Conservation (phyloP, 2,113 vertebrate species). For the Ranitomeya imitator region DNA sequence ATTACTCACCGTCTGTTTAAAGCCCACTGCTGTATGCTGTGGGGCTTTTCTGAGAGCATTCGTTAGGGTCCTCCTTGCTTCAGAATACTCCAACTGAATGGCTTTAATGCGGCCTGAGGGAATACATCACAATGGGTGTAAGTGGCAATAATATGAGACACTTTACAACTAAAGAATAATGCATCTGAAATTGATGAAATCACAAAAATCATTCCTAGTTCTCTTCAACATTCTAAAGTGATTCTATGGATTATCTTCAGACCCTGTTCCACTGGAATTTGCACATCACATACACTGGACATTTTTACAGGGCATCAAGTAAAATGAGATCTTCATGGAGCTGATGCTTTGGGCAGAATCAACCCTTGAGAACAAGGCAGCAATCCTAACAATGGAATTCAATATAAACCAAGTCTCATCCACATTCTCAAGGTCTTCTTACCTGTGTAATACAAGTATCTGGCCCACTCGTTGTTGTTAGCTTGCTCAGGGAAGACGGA, state of each 20-base stretch:
- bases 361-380: not conserved
- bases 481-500: slow-evolving; percentile 95
- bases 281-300: too few relatives aligned
- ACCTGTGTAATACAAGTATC: slow-evolving; percentile 99
- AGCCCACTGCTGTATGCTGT: slow-evolving; percentile 95
- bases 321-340: too few relatives aligned
- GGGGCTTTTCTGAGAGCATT: slow-evolving; percentile 95
- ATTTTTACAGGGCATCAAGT: not conserved
- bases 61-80: slow-evolving; percentile 92
- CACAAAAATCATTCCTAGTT: too few relatives aligned
- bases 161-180: too few relatives aligned
- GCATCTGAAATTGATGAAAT: too few relatives aligned
- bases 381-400: not conserved
- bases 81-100: slow-evolving; percentile 95
- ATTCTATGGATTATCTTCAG: not conserved
- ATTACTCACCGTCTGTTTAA: slow-evolving; percentile 91
- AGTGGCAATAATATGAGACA: too few relatives aligned
- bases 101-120: slow-evolving; percentile 91
- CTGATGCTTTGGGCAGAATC: not conserved
- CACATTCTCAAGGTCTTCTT: slow-evolving; percentile 47
- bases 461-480: slow-evolving; percentile 98
- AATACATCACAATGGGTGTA: not conserved
- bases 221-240: not conserved
- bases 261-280: not conserved
- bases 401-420: not conserved